Conservation (phyloP, 1,140 invertebrate genomes). For the Aphelenchoides avenae region DNA sequence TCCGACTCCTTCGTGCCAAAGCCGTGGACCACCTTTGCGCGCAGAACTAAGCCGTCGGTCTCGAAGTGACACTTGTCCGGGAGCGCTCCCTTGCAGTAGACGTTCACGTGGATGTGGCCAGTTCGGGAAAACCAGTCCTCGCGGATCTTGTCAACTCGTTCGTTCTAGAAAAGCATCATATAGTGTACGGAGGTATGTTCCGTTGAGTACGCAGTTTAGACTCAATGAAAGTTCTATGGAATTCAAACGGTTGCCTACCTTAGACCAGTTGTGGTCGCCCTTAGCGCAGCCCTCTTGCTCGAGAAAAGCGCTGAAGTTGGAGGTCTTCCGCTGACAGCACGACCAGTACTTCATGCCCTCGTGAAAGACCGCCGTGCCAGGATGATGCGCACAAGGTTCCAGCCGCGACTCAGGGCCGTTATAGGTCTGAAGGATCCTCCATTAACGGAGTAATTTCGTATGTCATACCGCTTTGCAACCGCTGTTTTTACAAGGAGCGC, state of each 20-base stretch:
- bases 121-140: constrained; percentile 54
- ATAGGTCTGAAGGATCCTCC: constrained; percentile 65
- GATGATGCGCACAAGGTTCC: constrained; percentile 75
- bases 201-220: too few relatives aligned
- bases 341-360: constrained; percentile 97
- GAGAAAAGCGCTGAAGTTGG: constrained; percentile 85
- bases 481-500: constrained; percentile 81
- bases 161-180: constrained; percentile 36
- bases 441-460: neutral
- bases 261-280: constrained; percentile 80
- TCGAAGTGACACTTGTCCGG: constrained; percentile 72
- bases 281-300: constrained; percentile 76
- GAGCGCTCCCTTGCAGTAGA: constrained; percentile 70
- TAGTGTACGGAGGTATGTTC: too few relatives aligned
- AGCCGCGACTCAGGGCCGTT: constrained; percentile 68
- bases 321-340: constrained; percentile 85
- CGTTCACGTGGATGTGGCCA: constrained; percentile 45
- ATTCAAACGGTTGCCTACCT: too few relatives aligned
- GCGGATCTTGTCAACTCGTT: constrained; percentile 33
- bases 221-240: too few relatives aligned
- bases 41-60: constrained; percentile 77
- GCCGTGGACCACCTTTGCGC: constrained; percentile 73
- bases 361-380: constrained; percentile 87
- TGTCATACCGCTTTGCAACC: constrained; percentile 69
- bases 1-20: constrained; percentile 73